A percentile compares a stretch with the other conserved stretches of the same genome.
Evolutionary conservation across 2,797 vertebrate genomes (phyloP).

Genomic region (Hyperoplus immaculatus): DNA sequence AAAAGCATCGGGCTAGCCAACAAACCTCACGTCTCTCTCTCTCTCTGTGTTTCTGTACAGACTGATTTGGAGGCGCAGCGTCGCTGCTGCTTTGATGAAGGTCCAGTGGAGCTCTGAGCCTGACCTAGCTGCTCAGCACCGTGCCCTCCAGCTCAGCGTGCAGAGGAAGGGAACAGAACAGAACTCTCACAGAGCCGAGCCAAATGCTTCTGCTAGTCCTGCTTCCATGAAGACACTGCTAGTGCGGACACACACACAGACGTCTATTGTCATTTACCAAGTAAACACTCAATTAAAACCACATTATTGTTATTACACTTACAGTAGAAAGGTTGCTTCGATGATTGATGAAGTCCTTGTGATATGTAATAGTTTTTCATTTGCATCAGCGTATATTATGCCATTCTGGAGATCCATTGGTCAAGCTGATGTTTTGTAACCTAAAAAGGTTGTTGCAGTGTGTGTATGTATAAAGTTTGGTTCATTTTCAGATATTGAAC

Average conservation of each 20-base stretch:
- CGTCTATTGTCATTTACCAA: background rate
- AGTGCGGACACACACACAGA: background rate
- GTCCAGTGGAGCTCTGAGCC: conserved; percentile 47
- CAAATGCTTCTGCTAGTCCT: conserved; percentile 21
- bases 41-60: conserved; percentile 56
- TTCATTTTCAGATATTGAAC: background rate
- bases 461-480: background rate
- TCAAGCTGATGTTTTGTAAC: background rate
- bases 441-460: background rate
- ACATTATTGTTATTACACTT: conserved; percentile 41
- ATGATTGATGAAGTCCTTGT: background rate
- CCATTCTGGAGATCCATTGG: background rate
- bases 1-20: background rate
- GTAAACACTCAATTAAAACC: conserved; percentile 44
- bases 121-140: conserved; percentile 68
- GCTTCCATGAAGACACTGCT: conserved; percentile 6
- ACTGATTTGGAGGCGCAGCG: conserved; percentile 55
- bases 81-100: conserved; percentile 54
- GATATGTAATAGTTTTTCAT: background rate
- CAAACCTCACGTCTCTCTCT: conserved; percentile 8
- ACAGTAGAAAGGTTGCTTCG: conserved; percentile 14
- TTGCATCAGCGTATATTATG: background rate
- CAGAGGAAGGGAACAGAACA: conserved; percentile 36
- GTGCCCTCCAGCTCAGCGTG: conserved; percentile 37
- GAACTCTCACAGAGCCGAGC: conserved; percentile 9